Base-by-base conservation (phyloP, 2,888 invertebrate genomes). In the Petrolisthes manimaculis region DNA sequence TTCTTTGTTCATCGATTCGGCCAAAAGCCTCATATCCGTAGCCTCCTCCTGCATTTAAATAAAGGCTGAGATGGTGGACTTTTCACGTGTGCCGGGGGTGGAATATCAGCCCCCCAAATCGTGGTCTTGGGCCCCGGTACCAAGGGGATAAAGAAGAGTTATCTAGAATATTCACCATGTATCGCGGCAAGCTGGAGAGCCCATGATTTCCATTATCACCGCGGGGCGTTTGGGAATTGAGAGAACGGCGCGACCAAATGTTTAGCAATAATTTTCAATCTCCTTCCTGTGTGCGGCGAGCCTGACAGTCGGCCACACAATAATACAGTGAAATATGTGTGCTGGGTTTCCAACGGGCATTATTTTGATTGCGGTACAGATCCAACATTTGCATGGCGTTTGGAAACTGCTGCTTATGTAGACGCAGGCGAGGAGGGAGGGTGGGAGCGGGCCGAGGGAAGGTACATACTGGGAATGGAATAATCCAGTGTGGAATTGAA, bases 121-220 rank as follows among this genome's bases (percentile, higher is more conserved):
- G 79, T 83, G 88, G 83, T 79, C 83, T 88, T 83, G 83, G 88
- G 83, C 84, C 79, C 80, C 83, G 88, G 79, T 84, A 88, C 84
- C 84, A 80, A 79, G 86, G 88, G 88, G 88, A 88, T 88, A 88
- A 88, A 88, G 84, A 88, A 88, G 88, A 88, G 88, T 84, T 88
- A 88, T 88, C 88, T 88, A 82, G 88, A 84, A 88, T 88, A 88
- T 88, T 88, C 88, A 84, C 55, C 84, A 84, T 88, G 88, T 88
- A 88, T 88, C 88, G 84, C 88, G 80, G 81, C 77, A 61, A 80
- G 84, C 84, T 55, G 84, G 84, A 84, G 84, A 84, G 61, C 78
- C 88, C 85, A 85, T 88, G 88, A 88, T 88, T 88, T 88, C 88
- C 88, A 88, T 88, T 88, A 88, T 88, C 88, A 88, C 88, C 88